These are phyloP conservation scores for Ambastaia sidthimunki DNA, from an alignment of 2,797 vertebrate genomes.

Conservation along the genomic window DNA sequence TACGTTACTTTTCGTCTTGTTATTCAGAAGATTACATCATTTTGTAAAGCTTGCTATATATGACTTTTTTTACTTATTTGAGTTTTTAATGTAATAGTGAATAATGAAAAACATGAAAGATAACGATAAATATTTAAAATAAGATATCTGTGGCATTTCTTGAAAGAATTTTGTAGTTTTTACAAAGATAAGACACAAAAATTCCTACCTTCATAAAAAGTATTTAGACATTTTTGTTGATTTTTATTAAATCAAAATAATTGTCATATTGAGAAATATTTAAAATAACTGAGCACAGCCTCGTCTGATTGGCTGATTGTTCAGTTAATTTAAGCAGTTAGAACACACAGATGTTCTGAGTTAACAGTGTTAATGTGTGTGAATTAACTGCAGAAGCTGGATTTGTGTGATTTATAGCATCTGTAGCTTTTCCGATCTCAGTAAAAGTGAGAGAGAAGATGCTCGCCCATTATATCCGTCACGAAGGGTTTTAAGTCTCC, in stretches of 20 bases:
- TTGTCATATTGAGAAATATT: background rate
- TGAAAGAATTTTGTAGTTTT: background rate
- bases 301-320: background rate
- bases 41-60: background rate
- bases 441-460: background rate
- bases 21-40: too few species aligned
- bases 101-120: background rate
- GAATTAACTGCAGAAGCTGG: background rate
- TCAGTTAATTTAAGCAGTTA: background rate
- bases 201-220: too few species aligned
- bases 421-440: background rate
- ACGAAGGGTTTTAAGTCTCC: background rate
- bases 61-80: background rate
- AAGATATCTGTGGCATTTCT: background rate
- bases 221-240: too few species aligned
- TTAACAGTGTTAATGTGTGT: constrained; percentile 1
- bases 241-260: too few species aligned
- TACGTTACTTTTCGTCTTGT: too few species aligned
- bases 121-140: background rate
- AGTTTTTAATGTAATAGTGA: background rate
- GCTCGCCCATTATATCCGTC: background rate
- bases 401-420: background rate
- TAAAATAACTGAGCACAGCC: background rate
- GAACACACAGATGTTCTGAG: constrained; percentile 19
- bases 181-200: background rate